Conservation (phyloP, 2,888 invertebrate species). For the Agonopterix arenella region DNA sequence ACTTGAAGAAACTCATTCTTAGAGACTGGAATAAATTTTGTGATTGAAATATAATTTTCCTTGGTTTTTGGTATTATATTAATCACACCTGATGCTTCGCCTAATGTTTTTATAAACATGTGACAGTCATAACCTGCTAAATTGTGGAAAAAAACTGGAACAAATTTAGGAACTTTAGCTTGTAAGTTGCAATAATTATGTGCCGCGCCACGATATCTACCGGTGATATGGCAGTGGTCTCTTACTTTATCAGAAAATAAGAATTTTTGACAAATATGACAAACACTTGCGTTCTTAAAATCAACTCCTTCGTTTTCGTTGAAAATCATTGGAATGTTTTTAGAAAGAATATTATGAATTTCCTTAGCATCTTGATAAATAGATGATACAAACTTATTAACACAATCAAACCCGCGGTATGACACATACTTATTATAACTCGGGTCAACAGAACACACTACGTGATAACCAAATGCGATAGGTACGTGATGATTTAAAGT, state of each 20-base stretch:
- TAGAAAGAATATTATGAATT: neutral
- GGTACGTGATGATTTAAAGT: too few species aligned
- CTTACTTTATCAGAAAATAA: neutral
- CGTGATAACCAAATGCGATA: too few species aligned
- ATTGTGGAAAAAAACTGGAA: slow-evolving; percentile 8
- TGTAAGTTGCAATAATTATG: slow-evolving; percentile 5
- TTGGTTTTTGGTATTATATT: slow-evolving; percentile 17
- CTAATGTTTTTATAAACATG: neutral
- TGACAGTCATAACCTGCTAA: slow-evolving; percentile 2
- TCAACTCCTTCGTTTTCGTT: neutral
- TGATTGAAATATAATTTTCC: slow-evolving; percentile 29
- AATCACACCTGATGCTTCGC: neutral
- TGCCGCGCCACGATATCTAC: neutral
- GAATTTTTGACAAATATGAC: neutral
- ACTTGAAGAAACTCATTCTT: neutral
- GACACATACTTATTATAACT: too few species aligned
- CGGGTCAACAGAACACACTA: too few species aligned
- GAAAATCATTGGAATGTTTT: neutral
- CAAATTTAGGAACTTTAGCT: neutral
- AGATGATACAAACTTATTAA: too few species aligned
- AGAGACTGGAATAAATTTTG: slow-evolving; percentile 15
- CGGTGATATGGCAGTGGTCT: slow-evolving; percentile 6
- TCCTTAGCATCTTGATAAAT: too few species aligned
- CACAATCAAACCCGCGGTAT: too few species aligned
- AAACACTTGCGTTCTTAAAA: neutral